phyloP scores from a whole-genome alignment of 2,797 vertebrate species.

The Adelosebastes latens region DNA sequence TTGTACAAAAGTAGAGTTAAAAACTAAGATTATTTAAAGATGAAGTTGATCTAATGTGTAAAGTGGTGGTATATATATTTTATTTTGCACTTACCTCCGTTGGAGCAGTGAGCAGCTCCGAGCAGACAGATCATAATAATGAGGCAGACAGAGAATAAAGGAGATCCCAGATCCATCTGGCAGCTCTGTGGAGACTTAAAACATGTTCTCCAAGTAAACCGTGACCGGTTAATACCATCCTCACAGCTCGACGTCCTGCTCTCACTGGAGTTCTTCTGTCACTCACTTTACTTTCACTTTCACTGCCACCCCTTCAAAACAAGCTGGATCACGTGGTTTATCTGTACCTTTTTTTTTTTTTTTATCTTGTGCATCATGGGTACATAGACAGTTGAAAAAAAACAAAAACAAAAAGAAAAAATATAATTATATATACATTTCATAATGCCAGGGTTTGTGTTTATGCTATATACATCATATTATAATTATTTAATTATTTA shows the following conservation, averaged over 20 bases:
- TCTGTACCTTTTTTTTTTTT: no score
- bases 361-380: no score
- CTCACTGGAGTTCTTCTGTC: accelerated
- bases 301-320: background rate
- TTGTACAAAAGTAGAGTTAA: background rate
- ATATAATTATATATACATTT: no score
- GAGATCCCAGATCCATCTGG: conserved; percentile 50
- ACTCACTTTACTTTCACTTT: conserved; percentile 48
- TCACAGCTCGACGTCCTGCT: background rate
- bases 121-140: conserved; percentile 1
- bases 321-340: background rate
- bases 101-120: background rate
- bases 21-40: background rate
- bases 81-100: conserved; percentile 35
- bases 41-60: no score
- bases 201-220: background rate
- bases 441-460: no score
- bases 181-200: background rate
- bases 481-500: no score
- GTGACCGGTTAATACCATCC: background rate
- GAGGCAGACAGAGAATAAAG: background rate
- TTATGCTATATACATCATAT: no score
- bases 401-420: no score
- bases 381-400: no score
- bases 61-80: background rate